Conservation (phyloP, 2,888 invertebrate species). For the Petrophora chlorosata region DNA sequence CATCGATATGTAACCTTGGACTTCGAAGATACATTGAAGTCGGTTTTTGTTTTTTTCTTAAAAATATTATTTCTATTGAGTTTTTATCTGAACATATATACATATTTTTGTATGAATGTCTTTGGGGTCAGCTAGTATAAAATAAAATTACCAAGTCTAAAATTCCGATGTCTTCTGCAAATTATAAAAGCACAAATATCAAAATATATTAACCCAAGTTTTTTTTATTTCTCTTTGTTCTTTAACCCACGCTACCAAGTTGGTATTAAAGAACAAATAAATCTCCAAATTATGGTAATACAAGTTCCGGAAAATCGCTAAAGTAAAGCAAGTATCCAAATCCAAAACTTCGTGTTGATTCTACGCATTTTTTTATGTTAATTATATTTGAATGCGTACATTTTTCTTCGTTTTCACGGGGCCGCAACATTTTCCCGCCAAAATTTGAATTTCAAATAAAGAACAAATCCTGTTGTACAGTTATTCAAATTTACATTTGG, state of each 20-base stretch:
- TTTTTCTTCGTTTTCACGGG: constrained; percentile 65
- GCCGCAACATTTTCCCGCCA: constrained; percentile 63
- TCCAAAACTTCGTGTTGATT: constrained; percentile 63
- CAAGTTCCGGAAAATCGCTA: constrained; percentile 43
- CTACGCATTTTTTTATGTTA: constrained; percentile 65
- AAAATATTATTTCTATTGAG: too few species aligned
- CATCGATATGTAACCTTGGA: too few species aligned
- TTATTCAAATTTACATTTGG: constrained; percentile 72
- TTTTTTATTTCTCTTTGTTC: too few species aligned
- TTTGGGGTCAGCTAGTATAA: too few species aligned
- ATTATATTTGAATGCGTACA: constrained; percentile 70
- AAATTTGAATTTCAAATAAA: constrained; percentile 75
- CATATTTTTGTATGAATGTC: too few species aligned
- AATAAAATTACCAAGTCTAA: too few species aligned
- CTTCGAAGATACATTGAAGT: too few species aligned
- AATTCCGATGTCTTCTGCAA: too few species aligned
- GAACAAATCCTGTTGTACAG: constrained; percentile 66
- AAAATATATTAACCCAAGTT: constrained; percentile 1
- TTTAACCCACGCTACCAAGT: too few species aligned
- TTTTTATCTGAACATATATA: too few species aligned
- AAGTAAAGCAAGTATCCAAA: constrained; percentile 38
- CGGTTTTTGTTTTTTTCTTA: too few species aligned
- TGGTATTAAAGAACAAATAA: constrained; percentile 34
- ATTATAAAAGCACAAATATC: not conserved
- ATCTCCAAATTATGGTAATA: constrained; percentile 46